A percentile compares a stretch with the other conserved stretches of the same genome.
phyloP scores from a whole-genome alignment of 1,140 invertebrate species.

The Drosophila ogumai region DNA sequence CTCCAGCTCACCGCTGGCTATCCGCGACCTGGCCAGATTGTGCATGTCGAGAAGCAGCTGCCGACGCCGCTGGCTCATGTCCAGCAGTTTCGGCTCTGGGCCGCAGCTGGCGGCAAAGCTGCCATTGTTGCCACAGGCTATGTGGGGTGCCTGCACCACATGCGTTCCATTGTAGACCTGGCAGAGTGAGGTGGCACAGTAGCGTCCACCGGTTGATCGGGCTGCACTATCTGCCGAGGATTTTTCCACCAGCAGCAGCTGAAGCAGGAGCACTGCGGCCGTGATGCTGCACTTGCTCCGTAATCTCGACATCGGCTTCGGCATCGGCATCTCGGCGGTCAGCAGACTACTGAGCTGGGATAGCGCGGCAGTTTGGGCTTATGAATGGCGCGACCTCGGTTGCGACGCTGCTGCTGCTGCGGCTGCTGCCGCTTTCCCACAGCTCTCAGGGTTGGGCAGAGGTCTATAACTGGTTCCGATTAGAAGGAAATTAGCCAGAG shows the following conservation, averaged over 20 bases:
- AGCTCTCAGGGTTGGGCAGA: slow-evolving; percentile 35
- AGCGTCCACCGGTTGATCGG: slow-evolving; percentile 11
- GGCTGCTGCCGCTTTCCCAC: slow-evolving; percentile 19
- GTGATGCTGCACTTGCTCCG: slow-evolving; percentile 57
- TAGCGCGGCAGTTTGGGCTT: slow-evolving; percentile 48
- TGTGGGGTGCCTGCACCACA: slow-evolving; percentile 56
- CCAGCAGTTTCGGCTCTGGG: slow-evolving; percentile 59
- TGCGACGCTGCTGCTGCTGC: slow-evolving; percentile 22
- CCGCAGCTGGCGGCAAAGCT: slow-evolving; percentile 61
- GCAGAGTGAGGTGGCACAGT: slow-evolving; percentile 57
- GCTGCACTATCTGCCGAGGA: background rate
- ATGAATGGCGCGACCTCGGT: slow-evolving; percentile 45
- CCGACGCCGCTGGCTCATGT: slow-evolving; percentile 72
- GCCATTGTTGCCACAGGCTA: slow-evolving; percentile 69
- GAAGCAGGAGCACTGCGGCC: slow-evolving; percentile 52
- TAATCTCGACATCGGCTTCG: slow-evolving; percentile 40
- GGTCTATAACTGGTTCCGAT: slow-evolving; percentile 42
- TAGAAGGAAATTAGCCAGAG: slow-evolving; percentile 43
- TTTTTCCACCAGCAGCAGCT: background rate
- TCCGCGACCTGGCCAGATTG: slow-evolving; percentile 69
- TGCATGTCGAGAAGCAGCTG: slow-evolving; percentile 76
- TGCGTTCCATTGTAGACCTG: slow-evolving; percentile 74
- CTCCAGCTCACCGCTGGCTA: slow-evolving; percentile 60
- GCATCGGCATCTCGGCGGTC: slow-evolving; percentile 63
- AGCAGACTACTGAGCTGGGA: slow-evolving; percentile 51